Evolutionary conservation across 2,888 invertebrate species (phyloP), one percentile per base, ranked within the genome.

Genomic region (Trypoxylon attenuatum): DNA sequence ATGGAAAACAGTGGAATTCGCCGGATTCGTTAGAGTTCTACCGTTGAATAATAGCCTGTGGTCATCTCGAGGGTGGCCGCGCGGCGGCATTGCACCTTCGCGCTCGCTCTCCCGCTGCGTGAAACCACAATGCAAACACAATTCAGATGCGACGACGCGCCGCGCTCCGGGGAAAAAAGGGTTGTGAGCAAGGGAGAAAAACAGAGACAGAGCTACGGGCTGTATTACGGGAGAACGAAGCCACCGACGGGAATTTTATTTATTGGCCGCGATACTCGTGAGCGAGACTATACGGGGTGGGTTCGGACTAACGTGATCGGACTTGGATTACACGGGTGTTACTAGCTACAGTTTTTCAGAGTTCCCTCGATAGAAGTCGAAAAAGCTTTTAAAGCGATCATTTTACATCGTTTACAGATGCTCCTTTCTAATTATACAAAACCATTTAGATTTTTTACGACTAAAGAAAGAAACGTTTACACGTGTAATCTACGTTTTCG

Each of bases 1-100:
- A 68, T 57, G 64, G 57, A 29, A 64, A 71, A 68, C 60, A 54
- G 41, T 18, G 42, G 58, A 63, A 25, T 69, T 59, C 51, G 45
- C 25, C n/a, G 52, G 22, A 53, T 63, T 55, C 56, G 56, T 59
- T 54, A 47, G 58, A 63, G 47, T 21, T 21, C 21, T n/a, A 41
- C 16, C 15, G 21, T 22, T 33, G 49, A 58, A 41, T 62, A 73
- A 73, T 55, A 46, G 59, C 55, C 39, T 27, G 56, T 27, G 56
- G 49, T 61, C 59, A 39, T 62, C 53, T 39, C 16, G 29, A 41
- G 43, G 39, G 18, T 19, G 22, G 10, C 15, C 22, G n/a, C n/a
- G n/a, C n/a, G n/a, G n/a, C n/a, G n/a, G n/a, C n/a, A n/a, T n/a
- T n/a, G n/a, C n/a, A n/a, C n/a, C n/a, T n/a, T n/a, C n/a, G n/a